A percentile compares a stretch with the other conserved stretches of the same genome.
phyloP scores from a whole-genome alignment of 2,797 vertebrate species.

The Onychomys torridus region DNA sequence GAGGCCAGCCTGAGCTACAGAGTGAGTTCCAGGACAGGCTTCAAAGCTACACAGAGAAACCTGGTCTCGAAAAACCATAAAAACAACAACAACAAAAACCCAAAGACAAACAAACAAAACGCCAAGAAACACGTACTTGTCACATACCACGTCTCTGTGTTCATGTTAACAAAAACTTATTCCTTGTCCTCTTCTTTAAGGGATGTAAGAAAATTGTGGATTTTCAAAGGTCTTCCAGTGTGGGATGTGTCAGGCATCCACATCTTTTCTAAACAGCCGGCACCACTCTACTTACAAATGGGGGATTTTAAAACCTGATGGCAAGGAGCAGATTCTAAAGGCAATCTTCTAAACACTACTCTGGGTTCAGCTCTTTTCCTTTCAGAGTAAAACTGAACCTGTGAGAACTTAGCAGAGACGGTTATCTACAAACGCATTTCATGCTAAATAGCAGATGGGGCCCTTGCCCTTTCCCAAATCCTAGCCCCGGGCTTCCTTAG shows the following conservation, averaged over 20 bases:
- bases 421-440: not conserved
- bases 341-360: not conserved
- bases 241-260: fast-evolving
- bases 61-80: too few species aligned
- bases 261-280: not conserved
- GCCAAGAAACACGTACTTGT: not conserved
- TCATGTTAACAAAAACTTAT: not conserved
- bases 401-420: not conserved
- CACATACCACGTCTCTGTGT: not conserved
- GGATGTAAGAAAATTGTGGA: not conserved
- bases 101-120: not conserved
- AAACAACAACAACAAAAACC: too few species aligned
- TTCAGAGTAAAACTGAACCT: not conserved
- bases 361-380: not conserved
- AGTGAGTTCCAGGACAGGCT: too few species aligned
- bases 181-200: not conserved
- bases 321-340: not conserved
- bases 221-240: not conserved
- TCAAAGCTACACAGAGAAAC: too few species aligned
- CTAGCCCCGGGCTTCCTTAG: constrained; percentile 59
- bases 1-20: too few species aligned
- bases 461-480: constrained; percentile 24
- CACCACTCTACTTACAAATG: not conserved
- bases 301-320: too few species aligned
- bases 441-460: not conserved